A percentile compares a stretch with the other conserved stretches of the same genome.
These are phyloP conservation scores for Proisotoma minuta DNA, from an alignment of 2,888 invertebrate genomes.

Conservation along the genomic window DNA sequence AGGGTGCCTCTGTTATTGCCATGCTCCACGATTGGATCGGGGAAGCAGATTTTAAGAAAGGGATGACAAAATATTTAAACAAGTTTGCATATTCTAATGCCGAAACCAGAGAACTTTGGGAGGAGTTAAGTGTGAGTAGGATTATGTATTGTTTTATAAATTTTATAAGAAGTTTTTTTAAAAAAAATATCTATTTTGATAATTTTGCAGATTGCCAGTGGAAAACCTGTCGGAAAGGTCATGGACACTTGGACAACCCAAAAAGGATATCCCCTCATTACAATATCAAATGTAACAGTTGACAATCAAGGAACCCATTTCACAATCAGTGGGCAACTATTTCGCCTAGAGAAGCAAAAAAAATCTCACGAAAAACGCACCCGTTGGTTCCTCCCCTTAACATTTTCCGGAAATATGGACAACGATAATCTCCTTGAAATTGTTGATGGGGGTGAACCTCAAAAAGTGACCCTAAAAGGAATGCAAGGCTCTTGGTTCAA, in stretches of 20 bases:
- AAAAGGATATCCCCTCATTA: constrained; percentile 76
- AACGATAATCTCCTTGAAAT: too few relatives aligned
- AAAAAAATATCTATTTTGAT: too few relatives aligned
- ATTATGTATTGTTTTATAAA: too few relatives aligned
- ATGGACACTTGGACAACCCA: constrained; percentile 97
- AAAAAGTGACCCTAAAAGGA: too few relatives aligned
- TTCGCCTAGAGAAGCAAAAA: too few relatives aligned
- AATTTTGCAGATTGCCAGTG: constrained; percentile 78
- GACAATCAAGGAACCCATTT: too few relatives aligned
- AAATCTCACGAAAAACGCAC: too few relatives aligned
- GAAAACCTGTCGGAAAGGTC: constrained; percentile 79
- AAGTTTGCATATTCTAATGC: constrained; percentile 84
- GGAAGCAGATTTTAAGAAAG: constrained; percentile 83
- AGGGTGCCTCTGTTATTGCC: constrained; percentile 83
- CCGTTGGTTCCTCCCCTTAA: too few relatives aligned
- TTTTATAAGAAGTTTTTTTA: too few relatives aligned
- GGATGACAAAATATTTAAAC: constrained; percentile 83
- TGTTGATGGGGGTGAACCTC: too few relatives aligned
- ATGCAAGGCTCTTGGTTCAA: background rate
- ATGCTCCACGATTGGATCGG: constrained; percentile 85
- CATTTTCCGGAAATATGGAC: too few relatives aligned
- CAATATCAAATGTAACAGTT: constrained; percentile 49
- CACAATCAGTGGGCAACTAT: too few relatives aligned
- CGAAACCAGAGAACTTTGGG: constrained; percentile 89
- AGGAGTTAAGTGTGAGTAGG: constrained; percentile 77